Evolutionary conservation across 2,113 vertebrate species (phyloP).

Genomic region (Astur gentilis): DNA sequence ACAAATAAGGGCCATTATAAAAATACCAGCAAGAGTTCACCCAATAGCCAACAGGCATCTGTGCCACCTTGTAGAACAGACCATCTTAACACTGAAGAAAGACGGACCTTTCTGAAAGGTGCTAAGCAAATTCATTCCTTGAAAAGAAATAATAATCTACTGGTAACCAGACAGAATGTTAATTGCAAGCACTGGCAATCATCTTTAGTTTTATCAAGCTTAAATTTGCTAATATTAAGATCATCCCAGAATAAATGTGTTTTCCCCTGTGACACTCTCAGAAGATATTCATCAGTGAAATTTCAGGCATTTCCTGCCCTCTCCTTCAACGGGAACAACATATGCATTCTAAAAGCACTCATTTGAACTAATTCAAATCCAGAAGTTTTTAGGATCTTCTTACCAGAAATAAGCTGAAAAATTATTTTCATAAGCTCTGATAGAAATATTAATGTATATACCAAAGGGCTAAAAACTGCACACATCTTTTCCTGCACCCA

Average conservation of each 20-base stretch:
- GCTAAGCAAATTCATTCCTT: not conserved
- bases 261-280: not conserved
- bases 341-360: not conserved
- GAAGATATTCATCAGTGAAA: not conserved
- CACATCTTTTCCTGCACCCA: not conserved
- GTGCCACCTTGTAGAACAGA: not conserved
- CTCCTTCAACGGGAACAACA: not conserved
- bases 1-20: not conserved
- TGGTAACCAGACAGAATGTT: not conserved
- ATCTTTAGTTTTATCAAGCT: not conserved
- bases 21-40: not conserved
- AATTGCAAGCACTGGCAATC: not conserved
- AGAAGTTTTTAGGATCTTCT: not conserved
- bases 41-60: not conserved
- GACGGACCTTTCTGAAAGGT: not conserved
- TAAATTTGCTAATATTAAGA: not conserved
- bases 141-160: not conserved
- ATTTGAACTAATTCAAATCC: not conserved
- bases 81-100: not conserved
- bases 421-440: not conserved
- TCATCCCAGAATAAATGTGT: not conserved
- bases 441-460: not conserved
- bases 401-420: not conserved
- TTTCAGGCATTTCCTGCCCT: constrained; percentile 11
- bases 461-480: not conserved